Percentiles rank a stretch among this genome's conserved stretches.
Evolutionary conservation across 1,140 invertebrate genomes (phyloP).

Genomic region (Eriosoma lanigerum): DNA sequence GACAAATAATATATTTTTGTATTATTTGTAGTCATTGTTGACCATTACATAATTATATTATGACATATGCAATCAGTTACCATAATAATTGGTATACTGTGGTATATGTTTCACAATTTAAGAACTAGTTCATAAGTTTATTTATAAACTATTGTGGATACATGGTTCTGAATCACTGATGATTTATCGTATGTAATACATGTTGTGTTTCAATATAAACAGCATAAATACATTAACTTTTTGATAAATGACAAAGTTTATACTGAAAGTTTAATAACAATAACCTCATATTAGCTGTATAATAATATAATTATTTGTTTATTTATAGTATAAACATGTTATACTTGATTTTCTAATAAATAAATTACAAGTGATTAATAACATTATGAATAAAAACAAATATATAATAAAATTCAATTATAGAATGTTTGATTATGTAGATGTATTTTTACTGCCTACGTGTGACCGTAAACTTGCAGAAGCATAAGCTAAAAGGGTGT

Average conservation of each 20-base stretch:
- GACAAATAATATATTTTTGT: too few relatives aligned
- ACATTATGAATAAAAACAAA: slow-evolving; percentile 22
- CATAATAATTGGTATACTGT: too few relatives aligned
- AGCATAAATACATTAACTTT: not conserved
- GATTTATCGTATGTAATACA: not conserved
- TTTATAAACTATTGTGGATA: too few relatives aligned
- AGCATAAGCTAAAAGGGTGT: slow-evolving; percentile 83
- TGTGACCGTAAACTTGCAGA: slow-evolving; percentile 25
- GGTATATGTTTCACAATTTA: too few relatives aligned
- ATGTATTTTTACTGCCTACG: not conserved
- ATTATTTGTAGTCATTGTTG: too few relatives aligned
- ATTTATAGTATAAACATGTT: not conserved
- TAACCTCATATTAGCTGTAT: too few relatives aligned
- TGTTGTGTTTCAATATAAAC: not conserved
- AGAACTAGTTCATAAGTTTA: too few relatives aligned
- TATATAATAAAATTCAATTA: not conserved
- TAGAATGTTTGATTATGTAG: not conserved
- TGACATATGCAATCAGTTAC: too few relatives aligned
- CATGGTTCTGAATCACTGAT: too few relatives aligned
- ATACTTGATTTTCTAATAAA: slow-evolving; percentile 17
- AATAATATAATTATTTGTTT: slow-evolving; percentile 13
- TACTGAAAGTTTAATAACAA: not conserved
- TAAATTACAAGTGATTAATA: not conserved
- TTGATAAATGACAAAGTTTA: not conserved
- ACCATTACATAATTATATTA: too few relatives aligned